A percentile compares a stretch with the other conserved stretches of the same genome.
Conservation (phyloP, 2,113 vertebrate species). For the Ploceus nigricollis region DNA sequence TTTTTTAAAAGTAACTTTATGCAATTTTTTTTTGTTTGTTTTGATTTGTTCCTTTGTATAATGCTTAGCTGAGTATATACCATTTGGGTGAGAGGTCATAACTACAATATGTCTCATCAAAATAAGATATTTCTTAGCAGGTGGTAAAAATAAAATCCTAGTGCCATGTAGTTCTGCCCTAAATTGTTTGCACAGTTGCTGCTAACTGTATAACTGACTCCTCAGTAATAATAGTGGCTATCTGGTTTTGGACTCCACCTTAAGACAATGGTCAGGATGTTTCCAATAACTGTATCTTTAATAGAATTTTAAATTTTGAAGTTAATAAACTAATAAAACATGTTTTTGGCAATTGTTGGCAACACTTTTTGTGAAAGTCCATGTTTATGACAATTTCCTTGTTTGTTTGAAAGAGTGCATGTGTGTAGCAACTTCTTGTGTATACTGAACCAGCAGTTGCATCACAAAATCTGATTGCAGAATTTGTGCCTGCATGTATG, state of each 20-base stretch:
- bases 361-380: neutral
- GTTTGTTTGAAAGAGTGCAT: neutral
- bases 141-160: neutral
- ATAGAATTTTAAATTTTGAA: neutral
- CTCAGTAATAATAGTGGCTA: neutral
- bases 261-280: neutral
- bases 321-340: neutral
- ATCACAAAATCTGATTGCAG: neutral
- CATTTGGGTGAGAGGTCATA: neutral
- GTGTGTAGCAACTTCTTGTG: neutral
- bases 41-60: neutral
- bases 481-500: neutral
- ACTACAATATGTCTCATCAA: neutral
- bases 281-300: neutral
- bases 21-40: neutral
- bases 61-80: neutral
- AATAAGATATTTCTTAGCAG: neutral
- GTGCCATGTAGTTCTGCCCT: neutral
- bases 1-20: conserved; percentile 19
- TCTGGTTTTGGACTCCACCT: neutral
- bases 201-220: neutral
- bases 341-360: neutral
- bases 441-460: neutral
- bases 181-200: neutral
- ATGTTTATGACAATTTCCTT: neutral